phyloP scores from a whole-genome alignment of 2,888 invertebrate species.

The Hermodice carunculata region DNA sequence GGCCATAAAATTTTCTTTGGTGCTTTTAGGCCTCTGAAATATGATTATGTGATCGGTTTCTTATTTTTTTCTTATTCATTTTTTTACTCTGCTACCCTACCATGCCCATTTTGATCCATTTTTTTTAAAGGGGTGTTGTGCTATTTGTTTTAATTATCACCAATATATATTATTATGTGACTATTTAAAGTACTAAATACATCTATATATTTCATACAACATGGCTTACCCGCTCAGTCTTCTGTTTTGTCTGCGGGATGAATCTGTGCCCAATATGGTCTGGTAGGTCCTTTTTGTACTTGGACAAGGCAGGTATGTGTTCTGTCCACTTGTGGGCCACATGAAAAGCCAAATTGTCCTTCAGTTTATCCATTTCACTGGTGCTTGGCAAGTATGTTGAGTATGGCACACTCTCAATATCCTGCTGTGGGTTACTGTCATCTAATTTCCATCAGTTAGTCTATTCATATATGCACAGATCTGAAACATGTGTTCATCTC shows the following conservation, averaged over 20 bases:
- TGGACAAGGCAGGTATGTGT: not conserved
- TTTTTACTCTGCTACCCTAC: not conserved
- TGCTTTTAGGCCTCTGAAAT: too few species aligned
- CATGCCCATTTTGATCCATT: not conserved
- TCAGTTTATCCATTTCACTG: not conserved
- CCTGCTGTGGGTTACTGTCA: not conserved
- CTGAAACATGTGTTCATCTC: not conserved
- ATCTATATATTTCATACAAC: too few species aligned
- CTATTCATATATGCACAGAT: not conserved
- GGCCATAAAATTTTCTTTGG: too few species aligned
- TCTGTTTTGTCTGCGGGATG: not conserved
- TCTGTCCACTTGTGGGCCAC: not conserved
- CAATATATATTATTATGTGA: not conserved
- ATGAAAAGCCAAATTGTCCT: not conserved
- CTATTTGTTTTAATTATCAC: too few species aligned
- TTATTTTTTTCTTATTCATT: not conserved
- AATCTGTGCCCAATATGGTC: not conserved
- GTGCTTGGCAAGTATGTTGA: not conserved
- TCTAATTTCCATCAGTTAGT: not conserved
- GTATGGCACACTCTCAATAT: not conserved
- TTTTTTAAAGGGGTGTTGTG: not conserved
- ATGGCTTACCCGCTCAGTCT: not conserved
- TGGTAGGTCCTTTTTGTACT: not conserved
- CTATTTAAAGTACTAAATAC: not conserved
- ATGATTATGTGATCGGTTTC: too few species aligned